These are phyloP conservation scores for Unio pictorum DNA, from an alignment of 2,888 invertebrate genomes.

Conservation along the genomic window DNA sequence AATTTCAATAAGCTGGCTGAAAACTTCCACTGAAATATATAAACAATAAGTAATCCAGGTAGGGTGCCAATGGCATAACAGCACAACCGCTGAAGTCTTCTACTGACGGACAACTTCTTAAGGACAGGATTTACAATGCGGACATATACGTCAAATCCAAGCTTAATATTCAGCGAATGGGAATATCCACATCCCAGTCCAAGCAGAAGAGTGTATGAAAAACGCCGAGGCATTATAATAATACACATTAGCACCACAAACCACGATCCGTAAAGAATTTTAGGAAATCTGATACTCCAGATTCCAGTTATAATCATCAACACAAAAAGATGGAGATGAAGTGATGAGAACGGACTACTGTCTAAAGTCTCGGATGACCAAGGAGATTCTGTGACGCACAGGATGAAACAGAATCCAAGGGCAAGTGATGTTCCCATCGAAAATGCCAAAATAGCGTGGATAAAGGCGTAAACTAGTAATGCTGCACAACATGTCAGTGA, in stretches of 20 bases:
- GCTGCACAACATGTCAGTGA: conserved; percentile 12
- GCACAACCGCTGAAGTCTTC: conserved; percentile 19
- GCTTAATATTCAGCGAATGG: conserved; percentile 27
- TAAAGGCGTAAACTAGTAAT: conserved; percentile 14
- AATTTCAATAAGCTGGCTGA: conserved; percentile 5
- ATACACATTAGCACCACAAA: conserved; percentile 9
- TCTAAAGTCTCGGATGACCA: conserved; percentile 4
- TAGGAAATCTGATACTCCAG: conserved; percentile 16
- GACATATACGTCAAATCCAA: conserved; percentile 33
- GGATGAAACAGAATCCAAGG: conserved; percentile 29
- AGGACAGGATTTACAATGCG: conserved; percentile 20
- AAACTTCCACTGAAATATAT: conserved; percentile 26
- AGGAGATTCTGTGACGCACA: conserved; percentile 26
- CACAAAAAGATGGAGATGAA: conserved; percentile 22
- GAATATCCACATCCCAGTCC: conserved; percentile 25
- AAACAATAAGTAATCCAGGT: conserved; percentile 24
- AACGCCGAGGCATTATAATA: conserved; percentile 12
- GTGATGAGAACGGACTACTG: conserved; percentile 8
- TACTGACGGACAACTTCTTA: conserved; percentile 11
- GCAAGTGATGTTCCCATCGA: conserved; percentile 35
- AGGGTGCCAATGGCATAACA: conserved; percentile 28
- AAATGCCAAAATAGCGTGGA: conserved; percentile 26
- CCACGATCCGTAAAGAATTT: conserved; percentile 4
- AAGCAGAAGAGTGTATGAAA: conserved; percentile 17
- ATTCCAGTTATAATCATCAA: conserved; percentile 21